Conservation (phyloP, 2,888 invertebrate genomes). For the Amblyjoppa proteus region DNA sequence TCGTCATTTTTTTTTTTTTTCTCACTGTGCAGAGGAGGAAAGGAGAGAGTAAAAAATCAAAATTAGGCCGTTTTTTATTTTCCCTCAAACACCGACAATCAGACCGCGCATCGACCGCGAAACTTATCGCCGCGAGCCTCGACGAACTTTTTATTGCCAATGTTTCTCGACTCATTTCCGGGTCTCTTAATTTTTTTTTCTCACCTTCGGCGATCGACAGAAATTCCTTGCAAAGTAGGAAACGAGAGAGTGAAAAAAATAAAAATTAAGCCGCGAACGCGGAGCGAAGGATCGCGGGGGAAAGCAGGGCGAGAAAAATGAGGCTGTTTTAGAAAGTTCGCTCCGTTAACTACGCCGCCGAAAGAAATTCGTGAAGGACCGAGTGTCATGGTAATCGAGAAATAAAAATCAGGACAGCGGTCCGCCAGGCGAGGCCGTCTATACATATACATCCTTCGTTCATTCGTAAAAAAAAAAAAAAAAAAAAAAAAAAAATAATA, state of each 20-base stretch:
- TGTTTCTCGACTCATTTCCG: background rate
- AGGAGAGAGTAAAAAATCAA: too few species aligned
- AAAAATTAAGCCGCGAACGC: background rate
- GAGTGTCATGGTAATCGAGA: slow-evolving; percentile 65
- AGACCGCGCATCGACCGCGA: background rate
- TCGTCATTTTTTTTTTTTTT: too few species aligned
- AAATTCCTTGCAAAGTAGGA: background rate
- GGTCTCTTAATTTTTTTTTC: background rate
- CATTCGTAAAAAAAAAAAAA: background rate
- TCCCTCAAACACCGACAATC: too few species aligned
- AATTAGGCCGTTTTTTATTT: too few species aligned
- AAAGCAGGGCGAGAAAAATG: slow-evolving; percentile 40
- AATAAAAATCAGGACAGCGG: slow-evolving; percentile 60
- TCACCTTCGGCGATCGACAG: background rate
- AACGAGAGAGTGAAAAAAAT: background rate
- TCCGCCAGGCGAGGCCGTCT: background rate
- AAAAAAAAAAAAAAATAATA: too few species aligned
- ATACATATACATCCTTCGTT: slow-evolving; percentile 10
- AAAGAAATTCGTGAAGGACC: slow-evolving; percentile 61
- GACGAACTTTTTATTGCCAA: background rate
- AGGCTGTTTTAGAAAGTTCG: slow-evolving; percentile 67
- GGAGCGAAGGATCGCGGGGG: background rate
- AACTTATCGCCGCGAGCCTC: slow-evolving; percentile 14
- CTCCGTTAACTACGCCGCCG: slow-evolving; percentile 49
- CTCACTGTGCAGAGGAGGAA: too few species aligned